Evolutionary conservation across 2,888 invertebrate species (phyloP).

Genomic region (Drosophila peninsularis): DNA sequence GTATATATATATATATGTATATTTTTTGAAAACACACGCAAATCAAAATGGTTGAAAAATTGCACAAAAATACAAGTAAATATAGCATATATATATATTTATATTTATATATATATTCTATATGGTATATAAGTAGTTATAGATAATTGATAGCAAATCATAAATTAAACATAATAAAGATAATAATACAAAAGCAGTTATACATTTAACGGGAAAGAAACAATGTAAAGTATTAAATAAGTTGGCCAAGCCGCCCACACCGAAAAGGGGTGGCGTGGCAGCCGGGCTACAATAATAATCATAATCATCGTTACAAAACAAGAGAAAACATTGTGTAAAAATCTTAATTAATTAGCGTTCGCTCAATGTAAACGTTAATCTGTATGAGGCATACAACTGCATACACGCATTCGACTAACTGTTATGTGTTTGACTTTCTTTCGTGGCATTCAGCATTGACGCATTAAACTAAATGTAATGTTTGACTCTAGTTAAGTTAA

Average conservation of each 20-base stretch:
- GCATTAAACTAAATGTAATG: conserved; percentile 15
- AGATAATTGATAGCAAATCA: conserved; percentile 54
- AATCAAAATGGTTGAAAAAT: conserved; percentile 77
- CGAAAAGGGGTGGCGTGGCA: neutral
- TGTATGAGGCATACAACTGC: conserved; percentile 18
- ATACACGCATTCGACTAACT: conserved; percentile 44
- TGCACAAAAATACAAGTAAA: conserved; percentile 76
- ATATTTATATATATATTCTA: conserved; percentile 32
- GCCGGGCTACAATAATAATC: conserved; percentile 20
- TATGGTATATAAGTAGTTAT: conserved; percentile 26
- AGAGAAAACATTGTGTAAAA: conserved; percentile 66
- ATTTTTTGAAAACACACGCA: conserved; percentile 68
- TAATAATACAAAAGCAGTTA: conserved; percentile 78
- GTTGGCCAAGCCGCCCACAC: conserved; percentile 1
- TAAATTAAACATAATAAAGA: conserved; percentile 76
- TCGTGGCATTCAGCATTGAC: conserved; percentile 9
- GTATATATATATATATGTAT: conserved; percentile 51
- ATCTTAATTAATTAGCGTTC: conserved; percentile 58
- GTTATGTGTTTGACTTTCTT: conserved; percentile 62
- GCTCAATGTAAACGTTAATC: conserved; percentile 35
- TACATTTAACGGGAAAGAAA: conserved; percentile 67
- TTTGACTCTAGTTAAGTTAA: conserved; percentile 11
- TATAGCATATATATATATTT: conserved; percentile 32
- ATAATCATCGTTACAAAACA: conserved; percentile 26
- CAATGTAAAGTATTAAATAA: conserved; percentile 65